Evolutionary conservation across 2,113 vertebrate genomes (phyloP), one percentile per base, ranked within the genome.

Genomic region (Notiomystis cincta): DNA sequence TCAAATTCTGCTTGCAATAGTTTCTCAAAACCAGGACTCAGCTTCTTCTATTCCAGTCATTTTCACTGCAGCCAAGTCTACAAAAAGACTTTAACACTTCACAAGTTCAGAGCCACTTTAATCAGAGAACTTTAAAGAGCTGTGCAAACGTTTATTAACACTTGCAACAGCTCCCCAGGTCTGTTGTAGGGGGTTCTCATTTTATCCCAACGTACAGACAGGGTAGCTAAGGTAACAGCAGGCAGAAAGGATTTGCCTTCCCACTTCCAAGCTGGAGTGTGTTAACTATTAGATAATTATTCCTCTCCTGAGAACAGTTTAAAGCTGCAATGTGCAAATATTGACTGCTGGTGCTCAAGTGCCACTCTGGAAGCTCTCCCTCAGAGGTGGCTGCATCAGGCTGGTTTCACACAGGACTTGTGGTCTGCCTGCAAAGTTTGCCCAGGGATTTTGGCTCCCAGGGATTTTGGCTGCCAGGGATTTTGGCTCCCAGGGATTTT

Each of bases 141-240:
- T 79, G 61, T 94, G 82, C 88, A 96, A 95, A 84, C 76, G 28
- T 93, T 92, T 83, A 96, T 89, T 77, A 94, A 86, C 92, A 69
- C 86, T 81, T 67, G 69, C 84, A 92, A 67, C 64, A 92, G 73
- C 69, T 93, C 85, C 88, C 50, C 69, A 51, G 80, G 72, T 81
- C 89, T 92, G 35, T 60, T 75, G 65, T 11, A 61, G 61, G 57
- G 96, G 30, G 9, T 89, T 95, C 89, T 92, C 77, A 57, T 91
- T 95, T 96, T 84, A 95, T 92, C 65, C 53, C 24, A 47, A 11
- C 16, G 35, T 64, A 47, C 28, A 95, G 78, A 73, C 48, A 89
- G 88, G 89, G 93, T 94, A 97, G 94, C 93, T 95, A 89, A 95
- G 92, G 90, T 94, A 96, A 96, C 77, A 90, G 88, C 77, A 95